Conservation (phyloP, 2,888 invertebrate species). For the Amphiduros pacificus region DNA sequence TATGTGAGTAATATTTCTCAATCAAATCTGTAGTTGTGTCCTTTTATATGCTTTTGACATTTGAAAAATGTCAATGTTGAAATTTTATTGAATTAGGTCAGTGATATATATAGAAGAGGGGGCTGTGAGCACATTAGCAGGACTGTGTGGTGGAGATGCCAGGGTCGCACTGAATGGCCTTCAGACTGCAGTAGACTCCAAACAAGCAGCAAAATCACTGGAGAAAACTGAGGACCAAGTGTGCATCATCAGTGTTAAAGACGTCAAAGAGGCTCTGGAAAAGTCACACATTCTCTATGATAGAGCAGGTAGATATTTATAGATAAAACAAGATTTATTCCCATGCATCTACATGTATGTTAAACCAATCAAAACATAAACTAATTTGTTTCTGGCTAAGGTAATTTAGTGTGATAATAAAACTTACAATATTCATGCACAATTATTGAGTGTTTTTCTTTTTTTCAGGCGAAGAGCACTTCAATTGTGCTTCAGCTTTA, state of each 20-base stretch:
- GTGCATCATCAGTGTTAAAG: slow-evolving; percentile 65
- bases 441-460: background rate
- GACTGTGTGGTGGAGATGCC: slow-evolving; percentile 81
- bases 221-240: background rate
- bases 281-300: slow-evolving; percentile 79
- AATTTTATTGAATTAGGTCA: no score
- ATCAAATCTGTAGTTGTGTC: no score
- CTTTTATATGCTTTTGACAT: no score
- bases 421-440: no score
- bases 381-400: no score
- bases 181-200: slow-evolving; percentile 71
- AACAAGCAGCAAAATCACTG: background rate
- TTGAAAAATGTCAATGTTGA: no score
- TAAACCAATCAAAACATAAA: no score
- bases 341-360: background rate
- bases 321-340: no score
- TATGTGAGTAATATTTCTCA: no score
- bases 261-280: slow-evolving; percentile 74
- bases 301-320: slow-evolving; percentile 63
- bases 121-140: slow-evolving; percentile 73
- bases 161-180: slow-evolving; percentile 76
- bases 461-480: slow-evolving; percentile 73
- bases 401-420: no score
- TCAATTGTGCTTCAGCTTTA: slow-evolving; percentile 79
- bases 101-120: slow-evolving; percentile 65